Base-by-base conservation (phyloP, 2,888 invertebrate genomes). In the Melangyna quadrimaculata region DNA sequence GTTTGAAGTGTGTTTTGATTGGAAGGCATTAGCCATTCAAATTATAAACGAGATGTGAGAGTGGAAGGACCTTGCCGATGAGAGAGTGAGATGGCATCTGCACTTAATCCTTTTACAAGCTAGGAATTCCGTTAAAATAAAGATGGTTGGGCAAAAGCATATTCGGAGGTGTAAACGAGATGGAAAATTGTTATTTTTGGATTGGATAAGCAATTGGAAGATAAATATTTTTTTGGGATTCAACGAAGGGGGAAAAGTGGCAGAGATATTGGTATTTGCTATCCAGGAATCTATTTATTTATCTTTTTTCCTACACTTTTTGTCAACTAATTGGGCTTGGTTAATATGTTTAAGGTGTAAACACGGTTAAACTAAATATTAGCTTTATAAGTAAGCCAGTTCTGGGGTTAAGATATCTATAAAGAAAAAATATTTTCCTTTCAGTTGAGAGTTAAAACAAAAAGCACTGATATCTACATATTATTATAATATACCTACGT, bases 11-110 rank as follows among this genome's bases (percentile, higher is more conserved):
- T 80, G 86, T 86, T 86, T 86, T 81, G 63, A 86, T 86, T 86
- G 86, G 86, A 86, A 80, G 77, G 86, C 74, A 86, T 86, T 86
- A 86, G 81, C 77, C 81, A 86, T 86, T 81, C 72, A 86, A 86
- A 86, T 86, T 81, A 61, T 81, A 53, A 57, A 65, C 40, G 35
- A 65, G 57, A 29, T 51, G 67, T 29, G 74, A 65, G 75, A 72
- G 84, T 75, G 71, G 59, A 79, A 79, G 71, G 75, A 72, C 65
- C 70, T 74, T 27, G 32, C 6, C n/a, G 24, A 65, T 32, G 32
- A 32, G 69, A 71, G 73, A 75, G 19, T 6, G 74, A 75, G 79
- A 75, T 48, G 57, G 78, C 78, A 59, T 59, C 14, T 29, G 40
- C 53, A 29, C 27, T 72, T 73, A 73, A 70, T 74, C 73, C 70